Evolutionary conservation across 1,140 invertebrate genomes (phyloP).

Genomic region (Listronotus oregonensis): DNA sequence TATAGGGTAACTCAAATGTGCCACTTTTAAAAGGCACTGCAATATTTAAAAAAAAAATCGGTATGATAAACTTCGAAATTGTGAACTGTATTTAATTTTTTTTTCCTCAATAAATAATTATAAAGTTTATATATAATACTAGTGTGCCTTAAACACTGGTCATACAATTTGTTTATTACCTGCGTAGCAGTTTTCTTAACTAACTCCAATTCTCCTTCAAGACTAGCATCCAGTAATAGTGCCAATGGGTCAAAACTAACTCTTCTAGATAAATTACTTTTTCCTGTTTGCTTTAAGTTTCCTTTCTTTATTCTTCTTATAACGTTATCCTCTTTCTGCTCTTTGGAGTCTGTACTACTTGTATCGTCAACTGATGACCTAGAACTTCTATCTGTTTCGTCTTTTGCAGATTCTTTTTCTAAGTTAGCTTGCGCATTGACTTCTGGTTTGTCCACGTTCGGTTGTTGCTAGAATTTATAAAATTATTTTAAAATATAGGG

Average conservation of each 20-base stretch:
- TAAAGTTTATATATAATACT: too few relatives aligned
- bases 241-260: constrained; percentile 98
- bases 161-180: constrained; percentile 60
- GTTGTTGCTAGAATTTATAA: constrained; percentile 5
- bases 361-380: constrained; percentile 48
- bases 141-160: too few relatives aligned
- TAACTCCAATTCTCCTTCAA: constrained; percentile 96
- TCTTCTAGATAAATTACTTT: constrained; percentile 73
- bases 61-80: too few relatives aligned
- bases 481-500: too few relatives aligned
- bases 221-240: constrained; percentile 91
- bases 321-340: constrained; percentile 56
- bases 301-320: constrained; percentile 73
- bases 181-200: constrained; percentile 94
- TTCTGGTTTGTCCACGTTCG: constrained; percentile 35
- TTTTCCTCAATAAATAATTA: too few relatives aligned
- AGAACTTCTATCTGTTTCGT: constrained; percentile 60
- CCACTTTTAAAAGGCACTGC: too few relatives aligned
- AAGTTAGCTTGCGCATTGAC: constrained; percentile 34
- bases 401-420: constrained; percentile 45
- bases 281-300: constrained; percentile 74
- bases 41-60: too few relatives aligned
- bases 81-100: too few relatives aligned
- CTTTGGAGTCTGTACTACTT: constrained; percentile 32
- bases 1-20: too few relatives aligned